Evolutionary conservation across 1,140 invertebrate genomes (phyloP), one percentile per base, ranked within the genome.

Genomic region (Drosophila repletoides): DNA sequence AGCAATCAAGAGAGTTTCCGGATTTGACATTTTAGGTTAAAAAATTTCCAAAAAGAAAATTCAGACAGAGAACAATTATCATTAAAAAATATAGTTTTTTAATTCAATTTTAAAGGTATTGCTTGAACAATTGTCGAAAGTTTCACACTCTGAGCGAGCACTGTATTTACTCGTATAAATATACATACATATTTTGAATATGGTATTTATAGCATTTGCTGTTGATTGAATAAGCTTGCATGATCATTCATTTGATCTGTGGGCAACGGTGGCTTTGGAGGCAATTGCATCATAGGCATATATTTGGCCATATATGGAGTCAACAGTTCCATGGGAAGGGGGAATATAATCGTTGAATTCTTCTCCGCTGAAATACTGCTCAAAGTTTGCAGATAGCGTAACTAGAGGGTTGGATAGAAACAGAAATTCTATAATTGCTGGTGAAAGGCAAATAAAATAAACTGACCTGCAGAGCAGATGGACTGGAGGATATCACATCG

Each of bases 321-420:
- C 0, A 93, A 75, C 2, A 94, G 72, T 67, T 97, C 96, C 65
- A 97, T 95, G 9, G 96, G 96, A 45, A 97, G 76, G 1, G 96
- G 96, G 90, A 98, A 98, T n/a, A 98, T 94, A 68, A 98, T 97
- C 0, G 96, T 98, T 0, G 96, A 97, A 89, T 97, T 98, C 91
- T 97, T 97, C 91, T 98, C 96, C 4, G 96, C 95, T 9, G 96
- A 95, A 58, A 98, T 97, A 38, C 94, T 95, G 91, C 94, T 97
- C 45, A 98, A 91, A 0, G 96, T 97, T 92, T 97, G 76, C 40
- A 84, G 22, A 43, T 74, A 76, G 7, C 68, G 68, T 4, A 76
- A 22, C 81, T 86, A 24, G 2, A 24, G 15, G 9, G 0, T 0
- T 0, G 9, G 5, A 33, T 3, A 26, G 5, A 14, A 10, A 45